Evolutionary conservation across 1,140 invertebrate genomes (phyloP).

Genomic region (Rhysida immarginata): DNA sequence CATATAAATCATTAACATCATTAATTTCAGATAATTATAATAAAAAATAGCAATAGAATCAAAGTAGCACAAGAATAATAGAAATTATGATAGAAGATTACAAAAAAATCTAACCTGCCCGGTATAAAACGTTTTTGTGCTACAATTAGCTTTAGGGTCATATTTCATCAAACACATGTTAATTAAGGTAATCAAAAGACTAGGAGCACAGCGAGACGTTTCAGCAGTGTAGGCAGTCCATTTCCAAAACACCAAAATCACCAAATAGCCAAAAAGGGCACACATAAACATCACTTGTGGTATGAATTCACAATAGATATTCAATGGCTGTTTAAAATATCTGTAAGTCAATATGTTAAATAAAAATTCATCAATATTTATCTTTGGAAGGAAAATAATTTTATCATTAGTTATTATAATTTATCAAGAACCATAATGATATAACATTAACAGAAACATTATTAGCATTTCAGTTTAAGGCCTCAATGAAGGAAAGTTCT

Average conservation of each 20-base stretch:
- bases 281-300: conserved; percentile 83
- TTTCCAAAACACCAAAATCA: conserved; percentile 75
- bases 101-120: conserved; percentile 2
- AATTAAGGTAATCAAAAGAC: conserved; percentile 44
- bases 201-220: conserved; percentile 38
- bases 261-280: conserved; percentile 85
- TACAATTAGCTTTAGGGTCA: conserved; percentile 13
- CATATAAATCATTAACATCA: too few relatives aligned
- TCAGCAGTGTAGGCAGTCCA: conserved; percentile 59
- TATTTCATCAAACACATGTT: conserved; percentile 45
- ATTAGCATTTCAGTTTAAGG: too few relatives aligned
- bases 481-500: too few relatives aligned
- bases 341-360: conserved; percentile 27
- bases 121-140: background rate
- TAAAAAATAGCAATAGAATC: too few relatives aligned
- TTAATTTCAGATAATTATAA: too few relatives aligned
- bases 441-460: too few relatives aligned
- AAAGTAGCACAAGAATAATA: too few relatives aligned
- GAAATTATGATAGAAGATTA: too few relatives aligned
- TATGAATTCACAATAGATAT: conserved; percentile 79
- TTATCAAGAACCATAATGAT: too few relatives aligned
- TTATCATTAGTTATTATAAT: background rate
- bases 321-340: conserved; percentile 59
- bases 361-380: conserved; percentile 8
- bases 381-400: background rate